Base-by-base conservation (phyloP, 1,140 invertebrate species). In the Bemisia tabaci region DNA sequence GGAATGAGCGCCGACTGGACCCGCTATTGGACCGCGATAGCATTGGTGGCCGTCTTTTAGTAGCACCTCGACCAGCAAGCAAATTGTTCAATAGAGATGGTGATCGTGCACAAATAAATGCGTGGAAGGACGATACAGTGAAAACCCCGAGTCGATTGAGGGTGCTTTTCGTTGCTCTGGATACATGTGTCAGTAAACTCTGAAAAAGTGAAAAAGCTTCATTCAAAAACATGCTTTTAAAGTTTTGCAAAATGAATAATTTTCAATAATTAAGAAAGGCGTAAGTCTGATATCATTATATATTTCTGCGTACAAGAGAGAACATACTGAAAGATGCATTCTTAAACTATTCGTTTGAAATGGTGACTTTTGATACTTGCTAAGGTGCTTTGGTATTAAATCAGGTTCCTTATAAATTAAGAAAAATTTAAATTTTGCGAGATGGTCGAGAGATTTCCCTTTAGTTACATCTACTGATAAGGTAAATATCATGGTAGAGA, bases 71-170 rank as follows among this genome's bases (percentile, higher is more conserved):
- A 63, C 92, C 92, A 24, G 92, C 92, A 63, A 95, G 81, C 71
- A 96, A 80, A 80, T 95, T 95, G 80, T 94, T 95, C 60, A 96
- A 83, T 70, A 95, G 79, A 62, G 92, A 95, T 25, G 92, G 92
- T 75, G 91, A 94, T 64, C 95, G 84, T 26, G 95, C 94, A 76
- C 94, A 97, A 67, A 97, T 95, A 78, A 96, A 95, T 69, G 95
- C 95, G 77, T 98, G 95, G 82, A 98, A 96, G 62, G 94, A 96
- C 59, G 94, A 97, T 60, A 97, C 95, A 22, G 94, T 97, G 82
- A 98, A 97, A 63, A 97, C 94, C 61, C 95, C 95, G 71, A 97
- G 81, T 74, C 94, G 92, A 79, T 96, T 96, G 71, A 98, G 80
- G 26, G 91, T 95, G 71, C 87, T 89, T 81, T 98, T 98, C 64